A percentile compares a stretch with the other conserved stretches of the same genome.
Conservation (phyloP, 2,113 vertebrate genomes). For the Xenopus borealis region DNA sequence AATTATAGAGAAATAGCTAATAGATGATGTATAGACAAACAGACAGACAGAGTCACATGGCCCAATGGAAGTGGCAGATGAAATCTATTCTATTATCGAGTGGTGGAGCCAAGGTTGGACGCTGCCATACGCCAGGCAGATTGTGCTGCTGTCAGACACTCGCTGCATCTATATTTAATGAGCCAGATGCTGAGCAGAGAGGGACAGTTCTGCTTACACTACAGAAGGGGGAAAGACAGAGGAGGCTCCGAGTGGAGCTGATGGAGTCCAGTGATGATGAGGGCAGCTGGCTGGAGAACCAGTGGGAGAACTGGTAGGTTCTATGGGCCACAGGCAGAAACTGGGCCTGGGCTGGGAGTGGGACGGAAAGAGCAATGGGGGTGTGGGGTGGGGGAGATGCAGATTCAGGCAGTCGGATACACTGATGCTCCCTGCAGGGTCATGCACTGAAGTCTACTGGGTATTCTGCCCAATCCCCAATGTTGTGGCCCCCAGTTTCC, state of each 20-base stretch:
- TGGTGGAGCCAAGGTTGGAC: constrained; percentile 6
- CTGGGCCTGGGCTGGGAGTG: no score
- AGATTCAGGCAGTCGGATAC: no score
- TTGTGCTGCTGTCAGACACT: constrained; percentile 51
- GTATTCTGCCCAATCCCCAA: no score
- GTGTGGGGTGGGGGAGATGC: no score
- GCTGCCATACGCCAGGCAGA: constrained; percentile 26
- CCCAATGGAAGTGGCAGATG: neutral
- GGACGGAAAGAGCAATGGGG: no score
- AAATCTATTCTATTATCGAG: neutral
- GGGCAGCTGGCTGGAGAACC: constrained; percentile 96
- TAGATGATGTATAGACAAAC: no score
- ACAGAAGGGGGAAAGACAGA: constrained; percentile 48
- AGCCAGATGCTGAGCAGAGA: constrained; percentile 68
- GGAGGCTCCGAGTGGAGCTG: constrained; percentile 55
- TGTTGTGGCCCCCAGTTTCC: no score
- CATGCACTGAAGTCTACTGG: no score
- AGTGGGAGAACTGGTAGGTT: constrained; percentile 97
- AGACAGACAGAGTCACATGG: no score
- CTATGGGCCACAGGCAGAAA: neutral
- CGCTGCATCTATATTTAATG: constrained; percentile 78
- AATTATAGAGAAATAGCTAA: no score
- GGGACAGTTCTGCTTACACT: constrained; percentile 48
- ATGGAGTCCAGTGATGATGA: constrained; percentile 88
- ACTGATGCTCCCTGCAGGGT: no score